Evolutionary conservation across 2,113 vertebrate species (phyloP).

Genomic region (Accipiter cooperii): DNA sequence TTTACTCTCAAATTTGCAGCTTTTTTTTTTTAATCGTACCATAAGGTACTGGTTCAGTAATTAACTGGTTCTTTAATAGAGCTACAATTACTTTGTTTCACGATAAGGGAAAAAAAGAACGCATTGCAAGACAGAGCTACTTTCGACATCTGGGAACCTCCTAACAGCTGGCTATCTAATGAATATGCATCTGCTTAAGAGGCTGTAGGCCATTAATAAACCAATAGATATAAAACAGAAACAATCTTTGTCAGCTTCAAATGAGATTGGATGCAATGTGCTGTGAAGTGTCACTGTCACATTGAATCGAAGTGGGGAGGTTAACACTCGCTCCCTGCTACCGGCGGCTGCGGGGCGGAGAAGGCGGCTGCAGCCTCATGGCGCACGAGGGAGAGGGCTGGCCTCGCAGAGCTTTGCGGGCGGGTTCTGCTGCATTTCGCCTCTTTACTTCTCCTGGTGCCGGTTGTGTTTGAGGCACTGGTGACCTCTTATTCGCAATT

Average conservation of each 20-base stretch:
- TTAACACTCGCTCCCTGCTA: slow-evolving; percentile 17
- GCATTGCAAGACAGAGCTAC: slow-evolving; percentile 72
- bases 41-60: slow-evolving; percentile 75
- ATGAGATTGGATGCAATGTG: slow-evolving; percentile 75
- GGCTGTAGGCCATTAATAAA: slow-evolving; percentile 82
- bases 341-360: background rate
- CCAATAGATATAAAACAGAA: slow-evolving; percentile 80
- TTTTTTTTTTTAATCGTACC: slow-evolving; percentile 26
- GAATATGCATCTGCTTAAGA: slow-evolving; percentile 86
- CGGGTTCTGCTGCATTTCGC: background rate
- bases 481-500: background rate
- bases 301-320: slow-evolving; percentile 69
- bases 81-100: slow-evolving; percentile 78
- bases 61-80: slow-evolving; percentile 79
- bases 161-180: slow-evolving; percentile 85
- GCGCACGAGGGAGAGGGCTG: background rate
- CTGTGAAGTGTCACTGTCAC: slow-evolving; percentile 83
- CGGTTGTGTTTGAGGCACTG: background rate
- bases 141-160: slow-evolving; percentile 80
- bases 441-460: background rate
- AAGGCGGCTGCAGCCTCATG: background rate
- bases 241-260: slow-evolving; percentile 77
- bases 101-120: slow-evolving; percentile 58
- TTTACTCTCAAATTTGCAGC: slow-evolving; percentile 33
- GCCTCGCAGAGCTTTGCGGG: fast-evolving